These are phyloP conservation scores for Formica aserva DNA, from an alignment of 2,888 invertebrate genomes.

Conservation along the genomic window DNA sequence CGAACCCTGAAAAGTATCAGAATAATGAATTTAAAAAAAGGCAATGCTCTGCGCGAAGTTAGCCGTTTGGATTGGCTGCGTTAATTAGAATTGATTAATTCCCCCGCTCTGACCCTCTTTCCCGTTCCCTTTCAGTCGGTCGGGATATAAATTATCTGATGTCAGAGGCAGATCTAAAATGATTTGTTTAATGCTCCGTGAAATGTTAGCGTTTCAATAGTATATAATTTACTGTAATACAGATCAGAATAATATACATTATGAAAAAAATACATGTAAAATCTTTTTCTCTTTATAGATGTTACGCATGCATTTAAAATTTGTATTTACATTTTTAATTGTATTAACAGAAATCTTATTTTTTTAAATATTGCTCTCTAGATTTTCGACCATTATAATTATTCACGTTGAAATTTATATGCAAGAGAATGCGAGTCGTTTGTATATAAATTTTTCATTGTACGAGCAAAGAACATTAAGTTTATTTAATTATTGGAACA, in stretches of 20 bases:
- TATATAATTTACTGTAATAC: conserved; percentile 13
- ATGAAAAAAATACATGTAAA: background rate
- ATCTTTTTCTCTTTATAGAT: background rate
- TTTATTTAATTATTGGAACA: background rate
- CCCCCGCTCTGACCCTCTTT: conserved; percentile 60
- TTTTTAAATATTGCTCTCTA: background rate
- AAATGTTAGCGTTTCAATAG: conserved; percentile 63
- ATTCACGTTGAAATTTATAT: background rate
- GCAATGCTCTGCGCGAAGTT: conserved; percentile 34
- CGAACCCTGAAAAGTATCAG: conserved; percentile 32
- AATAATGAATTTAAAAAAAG: conserved; percentile 46
- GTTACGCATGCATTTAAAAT: background rate
- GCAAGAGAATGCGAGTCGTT: too few species aligned
- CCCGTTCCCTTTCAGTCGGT: conserved; percentile 61
- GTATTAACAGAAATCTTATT: background rate
- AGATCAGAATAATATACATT: conserved; percentile 28
- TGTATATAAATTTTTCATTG: background rate
- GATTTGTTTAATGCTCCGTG: conserved; percentile 79
- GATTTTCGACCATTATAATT: background rate
- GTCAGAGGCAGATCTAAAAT: conserved; percentile 78
- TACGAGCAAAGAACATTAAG: background rate
- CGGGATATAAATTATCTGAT: conserved; percentile 78
- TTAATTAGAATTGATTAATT: conserved; percentile 83
- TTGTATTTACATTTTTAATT: background rate
- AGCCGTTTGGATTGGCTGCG: conserved; percentile 77